Percentiles rank a stretch among this genome's conserved stretches.
phyloP scores from a whole-genome alignment of 2,113 vertebrate genomes.

The Brachypteracias leptosomus region DNA sequence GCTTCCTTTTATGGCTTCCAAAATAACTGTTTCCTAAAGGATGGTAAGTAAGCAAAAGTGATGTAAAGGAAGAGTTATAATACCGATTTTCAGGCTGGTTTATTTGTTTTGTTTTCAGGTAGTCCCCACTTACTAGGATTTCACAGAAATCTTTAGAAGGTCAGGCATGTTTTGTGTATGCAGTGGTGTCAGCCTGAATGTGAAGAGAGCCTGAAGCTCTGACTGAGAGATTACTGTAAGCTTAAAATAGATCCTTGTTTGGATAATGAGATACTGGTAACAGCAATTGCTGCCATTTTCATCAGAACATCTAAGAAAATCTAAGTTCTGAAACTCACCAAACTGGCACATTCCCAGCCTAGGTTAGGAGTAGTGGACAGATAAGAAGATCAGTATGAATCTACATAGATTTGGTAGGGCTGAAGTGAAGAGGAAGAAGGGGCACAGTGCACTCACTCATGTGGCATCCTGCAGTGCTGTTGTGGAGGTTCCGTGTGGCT shows the following conservation, averaged over 20 bases:
- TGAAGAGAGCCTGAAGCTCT: neutral
- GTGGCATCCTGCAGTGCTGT: neutral
- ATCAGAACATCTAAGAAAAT: neutral
- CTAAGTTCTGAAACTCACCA: neutral
- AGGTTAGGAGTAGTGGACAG: neutral
- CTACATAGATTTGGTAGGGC: neutral
- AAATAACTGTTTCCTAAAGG: neutral
- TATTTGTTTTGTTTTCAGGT: neutral
- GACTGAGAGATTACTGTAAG: neutral
- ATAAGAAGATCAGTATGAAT: neutral
- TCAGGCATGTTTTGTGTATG: neutral
- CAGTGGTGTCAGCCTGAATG: neutral
- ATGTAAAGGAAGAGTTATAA: neutral
- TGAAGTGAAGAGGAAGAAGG: neutral
- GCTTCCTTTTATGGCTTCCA: neutral
- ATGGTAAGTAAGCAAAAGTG: neutral
- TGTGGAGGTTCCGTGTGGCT: neutral
- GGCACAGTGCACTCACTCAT: accelerated
- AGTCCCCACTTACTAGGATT: neutral
- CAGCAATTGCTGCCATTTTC: neutral
- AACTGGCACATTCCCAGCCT: neutral
- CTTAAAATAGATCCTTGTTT: neutral
- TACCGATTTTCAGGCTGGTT: neutral
- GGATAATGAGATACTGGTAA: neutral
- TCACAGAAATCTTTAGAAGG: neutral